Evolutionary conservation across 2,888 invertebrate genomes (phyloP).

Genomic region (Spicauda simplicius): DNA sequence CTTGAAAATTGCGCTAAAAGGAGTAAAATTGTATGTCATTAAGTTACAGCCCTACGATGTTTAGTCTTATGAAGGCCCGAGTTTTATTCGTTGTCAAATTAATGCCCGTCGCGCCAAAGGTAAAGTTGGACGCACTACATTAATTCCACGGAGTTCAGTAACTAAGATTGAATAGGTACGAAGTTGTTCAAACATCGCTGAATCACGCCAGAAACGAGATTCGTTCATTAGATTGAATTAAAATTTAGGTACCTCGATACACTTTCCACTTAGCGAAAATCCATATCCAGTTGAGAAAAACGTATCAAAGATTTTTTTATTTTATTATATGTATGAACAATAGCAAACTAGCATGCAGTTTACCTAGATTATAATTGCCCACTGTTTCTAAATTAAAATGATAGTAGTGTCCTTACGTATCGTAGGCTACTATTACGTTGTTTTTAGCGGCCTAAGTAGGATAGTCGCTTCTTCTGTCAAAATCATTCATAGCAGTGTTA

Average conservation of each 20-base stretch:
- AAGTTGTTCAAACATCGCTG: slow-evolving; percentile 34
- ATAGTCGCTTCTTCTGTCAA: too few species aligned
- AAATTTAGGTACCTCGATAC: background rate
- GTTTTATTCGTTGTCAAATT: slow-evolving; percentile 20
- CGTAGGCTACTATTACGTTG: too few species aligned
- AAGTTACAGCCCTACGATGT: slow-evolving; percentile 6
- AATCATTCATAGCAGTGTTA: too few species aligned
- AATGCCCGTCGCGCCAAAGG: slow-evolving; percentile 14
- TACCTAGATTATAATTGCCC: too few species aligned
- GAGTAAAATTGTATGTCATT: background rate
- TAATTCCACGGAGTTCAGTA: slow-evolving; percentile 42
- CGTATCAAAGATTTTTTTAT: background rate
- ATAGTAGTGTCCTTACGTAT: too few species aligned
- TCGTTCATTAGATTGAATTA: slow-evolving; percentile 16
- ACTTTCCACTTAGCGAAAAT: background rate
- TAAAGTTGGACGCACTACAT: slow-evolving; percentile 30
- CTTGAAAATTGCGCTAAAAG: background rate
- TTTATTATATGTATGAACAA: background rate
- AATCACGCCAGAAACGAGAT: slow-evolving; percentile 32
- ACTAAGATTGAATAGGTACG: slow-evolving; percentile 46
- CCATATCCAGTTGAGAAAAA: background rate
- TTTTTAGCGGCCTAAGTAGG: too few species aligned
- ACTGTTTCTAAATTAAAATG: too few species aligned
- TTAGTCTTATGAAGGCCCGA: slow-evolving; percentile 14
- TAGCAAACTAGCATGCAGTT: too few species aligned